A percentile compares a stretch with the other conserved stretches of the same genome.
These are phyloP conservation scores for Branchellion lobata DNA, from an alignment of 2,888 invertebrate species.

Conservation along the genomic window DNA sequence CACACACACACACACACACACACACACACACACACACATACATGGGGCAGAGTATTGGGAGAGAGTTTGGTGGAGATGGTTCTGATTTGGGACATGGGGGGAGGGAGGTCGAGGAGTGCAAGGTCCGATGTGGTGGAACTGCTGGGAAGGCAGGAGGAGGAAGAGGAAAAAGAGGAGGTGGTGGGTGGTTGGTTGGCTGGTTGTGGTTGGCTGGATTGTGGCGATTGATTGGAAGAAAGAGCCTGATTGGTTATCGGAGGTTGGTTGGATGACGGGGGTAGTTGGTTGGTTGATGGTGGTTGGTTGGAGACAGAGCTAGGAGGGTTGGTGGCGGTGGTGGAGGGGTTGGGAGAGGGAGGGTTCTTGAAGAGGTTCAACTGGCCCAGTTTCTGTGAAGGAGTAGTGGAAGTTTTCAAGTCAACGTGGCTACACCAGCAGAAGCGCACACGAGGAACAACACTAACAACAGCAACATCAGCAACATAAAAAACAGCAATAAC, in stretches of 20 bases:
- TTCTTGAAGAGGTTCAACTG: too few relatives aligned
- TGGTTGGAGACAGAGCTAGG: too few relatives aligned
- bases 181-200: neutral
- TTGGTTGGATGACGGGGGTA: neutral
- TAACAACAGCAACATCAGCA: neutral
- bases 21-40: slow-evolving; percentile 22
- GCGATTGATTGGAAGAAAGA: neutral
- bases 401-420: too few relatives aligned
- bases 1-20: slow-evolving; percentile 25
- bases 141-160: neutral
- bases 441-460: too few relatives aligned
- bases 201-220: neutral
- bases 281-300: neutral
- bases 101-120: slow-evolving; percentile 18
- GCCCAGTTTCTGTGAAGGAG: too few relatives aligned
- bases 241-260: neutral
- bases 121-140: neutral
- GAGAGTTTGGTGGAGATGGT: slow-evolving; percentile 22
- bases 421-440: too few relatives aligned
- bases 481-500: neutral
- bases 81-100: slow-evolving; percentile 38
- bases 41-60: neutral
- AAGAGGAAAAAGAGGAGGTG: neutral
- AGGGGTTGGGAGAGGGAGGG: neutral
- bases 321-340: neutral